These are phyloP conservation scores for Polyergus mexicanus DNA, from an alignment of 1,140 invertebrate species.

Conservation along the genomic window DNA sequence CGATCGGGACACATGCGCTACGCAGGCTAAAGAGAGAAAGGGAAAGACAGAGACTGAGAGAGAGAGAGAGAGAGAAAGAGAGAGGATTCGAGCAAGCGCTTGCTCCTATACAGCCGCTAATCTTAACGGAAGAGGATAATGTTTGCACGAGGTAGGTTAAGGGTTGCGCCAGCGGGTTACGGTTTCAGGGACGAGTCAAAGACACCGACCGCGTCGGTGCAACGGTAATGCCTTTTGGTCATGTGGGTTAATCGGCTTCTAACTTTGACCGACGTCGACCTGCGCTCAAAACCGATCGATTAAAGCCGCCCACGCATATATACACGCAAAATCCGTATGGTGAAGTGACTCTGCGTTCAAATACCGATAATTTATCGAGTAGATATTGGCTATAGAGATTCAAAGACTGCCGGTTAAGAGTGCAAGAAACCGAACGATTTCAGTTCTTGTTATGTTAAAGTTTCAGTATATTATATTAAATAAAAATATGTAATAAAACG, in stretches of 20 bases:
- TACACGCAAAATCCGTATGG: slow-evolving; percentile 8
- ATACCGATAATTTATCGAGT: slow-evolving; percentile 20
- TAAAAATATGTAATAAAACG: neutral
- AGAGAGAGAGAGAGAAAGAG: neutral
- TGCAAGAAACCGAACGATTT: slow-evolving; percentile 23
- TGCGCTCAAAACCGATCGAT: slow-evolving; percentile 58
- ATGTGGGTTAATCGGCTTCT: slow-evolving; percentile 63
- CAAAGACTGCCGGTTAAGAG: neutral
- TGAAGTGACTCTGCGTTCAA: slow-evolving; percentile 23
- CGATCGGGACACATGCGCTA: neutral
- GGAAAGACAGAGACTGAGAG: neutral
- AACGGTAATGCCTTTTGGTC: slow-evolving; percentile 54
- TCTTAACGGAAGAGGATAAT: slow-evolving; percentile 46
- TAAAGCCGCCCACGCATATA: slow-evolving; percentile 33
- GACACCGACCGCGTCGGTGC: slow-evolving; percentile 41
- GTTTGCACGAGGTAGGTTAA: slow-evolving; percentile 22
- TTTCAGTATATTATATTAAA: neutral
- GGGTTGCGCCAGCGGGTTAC: slow-evolving; percentile 15
- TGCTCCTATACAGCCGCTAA: slow-evolving; percentile 16
- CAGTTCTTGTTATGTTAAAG: neutral
- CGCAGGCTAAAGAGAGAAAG: neutral
- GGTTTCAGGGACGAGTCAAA: slow-evolving; percentile 45
- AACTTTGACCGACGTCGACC: slow-evolving; percentile 54
- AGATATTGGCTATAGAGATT: slow-evolving; percentile 4
- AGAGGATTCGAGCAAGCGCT: neutral